Evolutionary conservation across 53 echinoderm and acorn worm genomes (phyloP).

Genomic region (Glandiceps talaboti): DNA sequence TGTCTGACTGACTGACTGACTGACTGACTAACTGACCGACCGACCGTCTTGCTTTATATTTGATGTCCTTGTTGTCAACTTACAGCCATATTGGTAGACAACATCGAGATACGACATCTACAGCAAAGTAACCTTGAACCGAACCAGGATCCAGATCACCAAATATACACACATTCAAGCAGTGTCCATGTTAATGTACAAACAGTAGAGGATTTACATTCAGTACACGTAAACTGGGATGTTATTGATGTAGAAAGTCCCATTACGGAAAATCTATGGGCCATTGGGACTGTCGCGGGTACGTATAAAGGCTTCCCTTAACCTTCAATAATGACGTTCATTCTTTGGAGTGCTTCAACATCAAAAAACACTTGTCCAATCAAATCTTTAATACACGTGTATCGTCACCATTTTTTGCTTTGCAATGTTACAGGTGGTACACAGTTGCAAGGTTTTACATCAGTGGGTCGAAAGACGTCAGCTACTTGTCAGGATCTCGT

Average conservation of each 20-base stretch:
- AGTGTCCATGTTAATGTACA: not conserved
- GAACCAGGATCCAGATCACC: not conserved
- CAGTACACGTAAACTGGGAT: constrained; percentile 11
- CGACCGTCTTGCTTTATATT: not conserved
- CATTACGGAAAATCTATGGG: constrained; percentile 13
- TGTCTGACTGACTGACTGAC: no score
- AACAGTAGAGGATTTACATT: not conserved
- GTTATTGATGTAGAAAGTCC: constrained; percentile 26
- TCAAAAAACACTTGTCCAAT: no score
- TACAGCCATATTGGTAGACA: not conserved
- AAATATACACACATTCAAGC: not conserved
- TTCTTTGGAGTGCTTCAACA: no score
- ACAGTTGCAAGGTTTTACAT: constrained; percentile 26
- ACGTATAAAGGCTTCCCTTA: no score
- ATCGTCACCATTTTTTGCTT: no score
- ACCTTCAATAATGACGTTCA: no score
- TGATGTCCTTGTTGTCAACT: not conserved
- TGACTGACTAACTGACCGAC: not conserved
- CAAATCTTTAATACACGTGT: no score
- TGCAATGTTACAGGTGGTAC: constrained; percentile 28
- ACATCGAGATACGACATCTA: not conserved
- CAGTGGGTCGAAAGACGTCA: constrained; percentile 11
- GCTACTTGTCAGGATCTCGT: constrained; percentile 19
- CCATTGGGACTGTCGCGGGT: constrained; percentile 12
- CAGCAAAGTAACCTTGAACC: not conserved